phyloP scores from a whole-genome alignment of 2,888 invertebrate species.

The Sphinx pinastri region DNA sequence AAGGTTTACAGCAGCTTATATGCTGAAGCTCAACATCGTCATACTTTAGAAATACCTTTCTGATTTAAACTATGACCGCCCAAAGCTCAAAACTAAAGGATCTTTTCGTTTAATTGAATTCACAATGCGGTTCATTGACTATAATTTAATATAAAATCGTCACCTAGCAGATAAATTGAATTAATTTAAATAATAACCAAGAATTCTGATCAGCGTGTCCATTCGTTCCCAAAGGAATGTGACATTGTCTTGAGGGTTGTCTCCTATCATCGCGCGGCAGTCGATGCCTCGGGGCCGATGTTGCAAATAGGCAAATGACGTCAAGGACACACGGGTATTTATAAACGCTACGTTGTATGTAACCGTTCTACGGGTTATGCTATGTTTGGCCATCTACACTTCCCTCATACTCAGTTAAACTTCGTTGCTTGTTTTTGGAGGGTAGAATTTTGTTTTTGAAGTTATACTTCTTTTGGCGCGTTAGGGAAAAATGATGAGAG shows the following conservation, averaged over 20 bases:
- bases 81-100: no score
- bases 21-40: no score
- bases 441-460: not conserved
- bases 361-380: constrained; percentile 9
- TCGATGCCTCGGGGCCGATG: constrained; percentile 18
- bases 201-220: not conserved
- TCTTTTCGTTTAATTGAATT: no score
- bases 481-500: no score
- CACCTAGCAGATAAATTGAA: no score
- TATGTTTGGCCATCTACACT: constrained; percentile 18
- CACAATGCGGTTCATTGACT: no score
- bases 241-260: constrained; percentile 26
- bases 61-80: no score
- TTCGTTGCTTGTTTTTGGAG: not conserved
- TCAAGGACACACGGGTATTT: constrained; percentile 25
- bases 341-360: constrained; percentile 16
- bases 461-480: no score
- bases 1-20: no score
- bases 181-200: no score
- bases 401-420: constrained; percentile 3
- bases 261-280: constrained; percentile 11
- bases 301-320: constrained; percentile 26
- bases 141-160: no score
- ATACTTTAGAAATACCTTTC: no score
- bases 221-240: constrained; percentile 11